A percentile compares a stretch with the other conserved stretches of the same genome.
Conservation (phyloP, 2,888 invertebrate genomes). For the Ichneumoninae sp. region DNA sequence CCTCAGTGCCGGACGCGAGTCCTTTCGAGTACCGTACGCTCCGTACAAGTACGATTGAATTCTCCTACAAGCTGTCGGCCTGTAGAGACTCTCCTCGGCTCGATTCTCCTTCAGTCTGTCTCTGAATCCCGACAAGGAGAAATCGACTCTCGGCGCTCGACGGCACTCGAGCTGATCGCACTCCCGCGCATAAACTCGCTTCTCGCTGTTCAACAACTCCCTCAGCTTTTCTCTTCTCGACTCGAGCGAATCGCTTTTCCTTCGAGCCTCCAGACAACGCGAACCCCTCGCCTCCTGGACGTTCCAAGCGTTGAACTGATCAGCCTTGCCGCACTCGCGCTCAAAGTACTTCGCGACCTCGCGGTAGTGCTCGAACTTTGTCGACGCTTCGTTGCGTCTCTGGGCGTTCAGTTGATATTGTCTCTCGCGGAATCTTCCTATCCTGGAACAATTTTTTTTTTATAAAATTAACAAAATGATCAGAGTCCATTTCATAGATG, state of each 20-base stretch:
- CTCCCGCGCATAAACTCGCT: slow-evolving; percentile 72
- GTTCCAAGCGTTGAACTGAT: slow-evolving; percentile 79
- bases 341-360: slow-evolving; percentile 80
- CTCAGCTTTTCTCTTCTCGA: slow-evolving; percentile 73
- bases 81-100: slow-evolving; percentile 77
- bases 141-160: slow-evolving; percentile 55
- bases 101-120: slow-evolving; percentile 75
- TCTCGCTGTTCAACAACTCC: slow-evolving; percentile 75
- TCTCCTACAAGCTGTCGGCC: slow-evolving; percentile 73
- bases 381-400: slow-evolving; percentile 76
- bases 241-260: slow-evolving; percentile 73
- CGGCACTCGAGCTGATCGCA: slow-evolving; percentile 66
- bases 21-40: slow-evolving; percentile 41
- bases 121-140: slow-evolving; percentile 72
- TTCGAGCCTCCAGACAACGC: slow-evolving; percentile 69
- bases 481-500: not conserved
- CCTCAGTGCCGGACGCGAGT: slow-evolving; percentile 34
- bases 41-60: slow-evolving; percentile 72
- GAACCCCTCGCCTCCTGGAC: slow-evolving; percentile 57
- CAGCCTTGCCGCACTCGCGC: slow-evolving; percentile 75
- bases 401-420: slow-evolving; percentile 81
- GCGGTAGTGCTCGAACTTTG: slow-evolving; percentile 75
- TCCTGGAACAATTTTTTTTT: slow-evolving; percentile 71
- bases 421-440: slow-evolving; percentile 76
- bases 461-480: not conserved